These are phyloP conservation scores for Dromaius novaehollandiae DNA, from an alignment of 2,113 vertebrate genomes.

Conservation along the genomic window DNA sequence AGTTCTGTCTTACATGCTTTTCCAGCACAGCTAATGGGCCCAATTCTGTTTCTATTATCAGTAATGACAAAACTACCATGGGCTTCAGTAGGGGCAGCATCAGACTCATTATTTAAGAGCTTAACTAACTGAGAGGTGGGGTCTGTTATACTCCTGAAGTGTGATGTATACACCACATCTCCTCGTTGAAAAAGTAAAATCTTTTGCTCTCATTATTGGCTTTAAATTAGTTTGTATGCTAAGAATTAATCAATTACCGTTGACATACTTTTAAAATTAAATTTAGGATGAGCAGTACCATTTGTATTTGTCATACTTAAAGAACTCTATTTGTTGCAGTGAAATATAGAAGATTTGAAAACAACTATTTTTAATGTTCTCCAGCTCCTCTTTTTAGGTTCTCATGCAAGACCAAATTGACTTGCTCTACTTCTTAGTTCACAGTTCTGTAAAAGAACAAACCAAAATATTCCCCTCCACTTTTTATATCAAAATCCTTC, in stretches of 20 bases:
- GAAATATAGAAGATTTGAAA: neutral
- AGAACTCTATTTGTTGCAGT: neutral
- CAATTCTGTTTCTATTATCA: neutral
- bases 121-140: neutral
- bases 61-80: neutral
- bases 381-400: conserved; percentile 7
- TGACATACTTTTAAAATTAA: neutral
- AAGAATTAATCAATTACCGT: conserved; percentile 34
- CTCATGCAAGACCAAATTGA: conserved; percentile 20
- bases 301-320: conserved; percentile 56
- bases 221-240: conserved; percentile 35
- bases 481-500: conserved; percentile 9
- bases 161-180: neutral
- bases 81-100: neutral
- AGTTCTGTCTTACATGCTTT: neutral
- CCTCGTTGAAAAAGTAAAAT: neutral
- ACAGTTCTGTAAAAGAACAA: neutral
- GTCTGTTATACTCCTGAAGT: neutral
- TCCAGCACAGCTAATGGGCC: neutral
- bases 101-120: neutral
- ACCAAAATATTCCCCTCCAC: neutral
- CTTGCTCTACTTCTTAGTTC: neutral
- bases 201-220: neutral
- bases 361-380: neutral
- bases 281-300: neutral